Percentiles rank a stretch among this genome's conserved stretches.
Conservation (phyloP, 23 tunicate genomes). For the Trididemnum nubilum region DNA sequence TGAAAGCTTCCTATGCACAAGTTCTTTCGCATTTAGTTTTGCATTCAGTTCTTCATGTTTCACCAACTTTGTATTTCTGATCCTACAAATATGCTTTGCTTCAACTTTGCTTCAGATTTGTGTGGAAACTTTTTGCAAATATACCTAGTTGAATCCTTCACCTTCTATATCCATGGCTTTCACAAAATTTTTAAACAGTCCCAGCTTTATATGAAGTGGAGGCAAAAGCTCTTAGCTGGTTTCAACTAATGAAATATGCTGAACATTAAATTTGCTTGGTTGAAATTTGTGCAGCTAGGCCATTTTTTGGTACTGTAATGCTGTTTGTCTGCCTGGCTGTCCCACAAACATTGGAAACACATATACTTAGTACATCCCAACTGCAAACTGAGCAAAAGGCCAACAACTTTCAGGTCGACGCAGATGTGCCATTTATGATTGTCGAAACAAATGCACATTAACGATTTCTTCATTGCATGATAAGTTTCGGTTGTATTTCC, state of each 20-base stretch:
- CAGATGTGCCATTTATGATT: conserved; percentile 7
- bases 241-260: neutral
- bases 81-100: conserved; percentile 6
- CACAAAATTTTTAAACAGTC: conserved; percentile 1
- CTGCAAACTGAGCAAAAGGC: conserved; percentile 4
- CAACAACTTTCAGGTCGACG: conserved; percentile 4
- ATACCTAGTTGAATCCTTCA: neutral
- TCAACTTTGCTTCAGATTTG: neutral
- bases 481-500: neutral
- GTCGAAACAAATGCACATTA: neutral
- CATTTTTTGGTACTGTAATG: conserved; percentile 13
- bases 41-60: neutral
- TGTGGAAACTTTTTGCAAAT: neutral
- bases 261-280: conserved; percentile 11
- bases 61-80: neutral
- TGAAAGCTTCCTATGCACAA: neutral
- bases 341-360: conserved; percentile 21
- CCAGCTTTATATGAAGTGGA: conserved; percentile 8
- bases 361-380: conserved; percentile 22
- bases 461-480: neutral
- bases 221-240: neutral
- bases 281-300: neutral
- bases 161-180: conserved; percentile 24
- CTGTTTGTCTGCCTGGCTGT: conserved; percentile 3
- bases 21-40: neutral